A percentile compares a stretch with the other conserved stretches of the same genome.
Conservation (phyloP, 2,888 invertebrate genomes). For the Polylopha cassiicola region DNA sequence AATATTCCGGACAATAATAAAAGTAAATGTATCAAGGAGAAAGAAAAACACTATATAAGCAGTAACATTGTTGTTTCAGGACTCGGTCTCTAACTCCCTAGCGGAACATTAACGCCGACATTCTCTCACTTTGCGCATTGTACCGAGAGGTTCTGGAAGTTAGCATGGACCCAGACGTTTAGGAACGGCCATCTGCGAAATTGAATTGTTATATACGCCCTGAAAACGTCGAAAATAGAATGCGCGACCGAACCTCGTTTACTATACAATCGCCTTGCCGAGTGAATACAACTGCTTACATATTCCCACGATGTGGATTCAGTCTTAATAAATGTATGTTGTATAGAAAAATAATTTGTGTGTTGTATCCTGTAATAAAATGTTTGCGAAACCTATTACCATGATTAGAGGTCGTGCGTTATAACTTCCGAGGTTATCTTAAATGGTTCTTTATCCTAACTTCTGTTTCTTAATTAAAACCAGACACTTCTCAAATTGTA, state of each 20-base stretch:
- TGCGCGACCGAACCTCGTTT: conserved; percentile 9
- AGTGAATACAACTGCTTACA: no score
- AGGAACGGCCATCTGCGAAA: conserved; percentile 14
- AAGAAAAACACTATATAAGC: conserved; percentile 25
- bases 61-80: conserved; percentile 34
- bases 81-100: conserved; percentile 39
- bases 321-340: no score
- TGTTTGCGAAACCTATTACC: no score
- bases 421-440: no score
- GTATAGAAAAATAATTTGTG: no score
- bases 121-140: conserved; percentile 12
- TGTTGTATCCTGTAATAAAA: no score
- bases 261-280: conserved; percentile 1
- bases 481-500: conserved; percentile 4
- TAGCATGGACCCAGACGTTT: conserved; percentile 15
- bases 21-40: conserved; percentile 11
- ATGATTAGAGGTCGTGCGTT: no score
- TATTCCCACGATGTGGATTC: no score
- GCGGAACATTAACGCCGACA: conserved; percentile 36
- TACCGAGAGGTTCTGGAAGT: conserved; percentile 2
- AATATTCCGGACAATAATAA: no score
- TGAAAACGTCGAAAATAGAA: conserved; percentile 8
- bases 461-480: conserved; percentile 11
- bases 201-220: conserved; percentile 9
- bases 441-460: no score